Percentiles rank a stretch among this genome's conserved stretches.
Conservation (phyloP, 2,797 vertebrate species). For the Nothura maculosa region DNA sequence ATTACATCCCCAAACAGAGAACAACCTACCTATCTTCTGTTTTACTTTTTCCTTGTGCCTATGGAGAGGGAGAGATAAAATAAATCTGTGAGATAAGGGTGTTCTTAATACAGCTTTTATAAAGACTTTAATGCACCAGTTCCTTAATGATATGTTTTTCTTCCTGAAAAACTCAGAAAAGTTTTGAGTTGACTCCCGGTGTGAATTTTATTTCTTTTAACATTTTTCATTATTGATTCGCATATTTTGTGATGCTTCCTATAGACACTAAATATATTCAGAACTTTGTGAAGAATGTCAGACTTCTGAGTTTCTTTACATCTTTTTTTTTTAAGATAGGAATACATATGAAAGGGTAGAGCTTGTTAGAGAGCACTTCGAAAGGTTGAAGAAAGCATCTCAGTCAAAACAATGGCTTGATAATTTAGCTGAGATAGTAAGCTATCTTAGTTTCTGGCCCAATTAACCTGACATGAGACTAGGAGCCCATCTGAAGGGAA, state of each 20-base stretch:
- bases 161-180: not conserved
- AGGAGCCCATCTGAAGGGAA: not conserved
- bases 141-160: rapidly evolving
- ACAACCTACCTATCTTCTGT: not conserved
- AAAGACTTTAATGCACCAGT: not conserved
- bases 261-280: not conserved
- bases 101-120: not conserved
- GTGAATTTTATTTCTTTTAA: not conserved
- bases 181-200: not conserved
- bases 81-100: not conserved
- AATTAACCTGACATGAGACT: slow-evolving; percentile 21
- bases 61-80: not conserved
- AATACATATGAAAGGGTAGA: not conserved
- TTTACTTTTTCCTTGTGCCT: not conserved
- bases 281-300: not conserved
- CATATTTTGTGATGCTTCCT: not conserved
- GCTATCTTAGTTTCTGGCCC: not conserved
- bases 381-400: slow-evolving; percentile 14
- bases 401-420: slow-evolving; percentile 4
- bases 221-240: not conserved
- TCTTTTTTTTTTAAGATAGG: slow-evolving; percentile 4
- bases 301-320: not conserved
- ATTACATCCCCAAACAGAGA: not conserved
- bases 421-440: not conserved
- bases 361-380: not conserved